Base-by-base conservation (phyloP, 2,797 vertebrate genomes). In the Amphiprion clarkii region DNA sequence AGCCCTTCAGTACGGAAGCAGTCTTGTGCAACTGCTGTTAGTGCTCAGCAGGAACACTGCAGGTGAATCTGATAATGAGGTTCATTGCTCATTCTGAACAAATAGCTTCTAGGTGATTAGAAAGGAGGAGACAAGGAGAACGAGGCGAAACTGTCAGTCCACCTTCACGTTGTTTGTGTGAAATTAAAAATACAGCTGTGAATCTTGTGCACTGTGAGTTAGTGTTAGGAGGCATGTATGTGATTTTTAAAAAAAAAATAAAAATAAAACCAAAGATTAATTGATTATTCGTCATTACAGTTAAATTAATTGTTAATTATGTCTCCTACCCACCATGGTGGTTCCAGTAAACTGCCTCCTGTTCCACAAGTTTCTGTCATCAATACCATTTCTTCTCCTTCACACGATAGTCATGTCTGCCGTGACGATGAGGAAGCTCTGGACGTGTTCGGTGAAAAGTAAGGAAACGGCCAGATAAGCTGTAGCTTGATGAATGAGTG, bases 381-480 rank as follows among this genome's bases (percentile, higher is more conserved):
- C 54, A 51, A 2, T 55, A 46, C 33, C 72, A 56, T 71, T 74
- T 58, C 12, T 61, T 85, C 59, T 74, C 33, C 48, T 71, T 63
- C 68, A 71, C 55, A 31, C 56, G 19, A 48, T 63, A 67, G 57
- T 62, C 54, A 42, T 31, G n/a, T 78, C 54, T 54, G 21, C 36
- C 36, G 27, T 62, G 67, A 36, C 57, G 31, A 2, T 61, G 78
- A 74, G 29, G 36, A 33, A 36, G 36, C 69, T 59, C 8, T 66
- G 39, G 69, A 81, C 4, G 23, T 54, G 21, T 58, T 27, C 46
- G 51, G 8, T n/a, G 31, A 57, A 61, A 71, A 76, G 60, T 31
- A 60, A 78, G 21, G 36, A 57, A 71, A 60, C 4, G 61, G 56
- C 12, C 36, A 63, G 75, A 86, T 82, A 76, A 85, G 48, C 48